Evolutionary conservation across 37 sponge, comb jelly and placozoan species (phyloP), one percentile per base, ranked within the genome.

Genomic region (Halichondria panicea): DNA sequence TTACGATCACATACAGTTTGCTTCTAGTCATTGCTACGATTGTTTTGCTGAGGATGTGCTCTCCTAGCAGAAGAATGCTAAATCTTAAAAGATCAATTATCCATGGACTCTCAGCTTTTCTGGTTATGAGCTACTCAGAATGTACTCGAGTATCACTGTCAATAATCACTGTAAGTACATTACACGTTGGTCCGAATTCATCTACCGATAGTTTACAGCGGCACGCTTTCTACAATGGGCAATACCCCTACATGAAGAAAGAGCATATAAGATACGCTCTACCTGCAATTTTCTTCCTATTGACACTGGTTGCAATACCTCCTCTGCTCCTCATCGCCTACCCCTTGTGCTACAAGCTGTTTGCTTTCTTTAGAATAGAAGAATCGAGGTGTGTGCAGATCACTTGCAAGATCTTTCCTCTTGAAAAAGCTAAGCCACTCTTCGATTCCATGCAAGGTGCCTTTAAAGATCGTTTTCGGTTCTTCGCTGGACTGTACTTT

Each of bases 401-500:
- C 27, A 9, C 48, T 43, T 62, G 71, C 1, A 38, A 32, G 34
- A 40, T 28, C 6, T 35, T 67, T 60, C 66, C 69, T 43, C 35
- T 62, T 21, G 28, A 38, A 46, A 83, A 55, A 27, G 43, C 68
- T 5, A 84, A 84, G 66, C 85, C 85, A n/a, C 56, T 84, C 30
- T 53, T 77, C 4, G 85, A 84, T 33, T 70, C 71, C 0, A 78
- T 84, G 27, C 78, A 77, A 43, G 63, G 78, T 3, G 38, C 65
- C 56, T 84, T 84, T 64, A 77, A 77, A 63, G 85, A 84, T 43
- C 46, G 72, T 33, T 61, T 68, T 11, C 60, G 78, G 0, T 84
- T 75, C 58, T 84, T 77, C 71, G 85, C 85, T 30, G 85, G 85
- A 15, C 36, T 84, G 12, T 84, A 84, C 57, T 77, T 84, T 34